Evolutionary conservation across 2,888 invertebrate genomes (phyloP), one percentile per base, ranked within the genome.

Genomic region (Oscheius sp.): DNA sequence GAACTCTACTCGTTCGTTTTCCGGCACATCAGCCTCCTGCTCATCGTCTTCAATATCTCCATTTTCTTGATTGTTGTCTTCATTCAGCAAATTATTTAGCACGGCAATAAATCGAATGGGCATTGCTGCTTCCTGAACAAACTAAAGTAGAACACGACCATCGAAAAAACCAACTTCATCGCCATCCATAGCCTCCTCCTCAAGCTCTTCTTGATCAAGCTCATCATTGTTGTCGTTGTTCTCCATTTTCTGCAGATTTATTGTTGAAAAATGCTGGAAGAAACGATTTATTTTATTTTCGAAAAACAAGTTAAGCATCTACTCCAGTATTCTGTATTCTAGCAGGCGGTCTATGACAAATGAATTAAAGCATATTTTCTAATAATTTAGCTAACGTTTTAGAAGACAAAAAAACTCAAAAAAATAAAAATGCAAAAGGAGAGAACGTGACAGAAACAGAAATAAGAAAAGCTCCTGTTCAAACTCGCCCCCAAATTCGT

Each of bases 191-290:
- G 33, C 63, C 42, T 48, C 42, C 2, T 65, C 65, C 11, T 65
- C 50, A 2, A 33, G 2, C 1, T 50, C 48, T 7, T 11, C 29
- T 50, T 1, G 50, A 5, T 50, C 50, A 21, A 21, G 11, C 9
- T 50, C 29, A 5, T 47, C 47, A 29, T 65, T 32, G 4, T 42
- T 7, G 42, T 42, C 42, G 42, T 42, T 42, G 42, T 42, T 42
- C 13, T 65, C 65, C 65, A 65, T 65, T 48, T 55, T 48, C 33
- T 50, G 33, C 21, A 65, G 4, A 33, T n/a, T 10, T 58, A 21
- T 21, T 21, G 29, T 11, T 50, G 50, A 50, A 50, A 50, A 50
- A 50, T 50, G 50, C 21, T 21, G 21, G 21, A 21, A 21, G 21
- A 21, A 21, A 21, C 21, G 0, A 21, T 21, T 21, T 21, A 21